Conservation (phyloP, 2,888 invertebrate genomes). For the Andrena trimmerana region DNA sequence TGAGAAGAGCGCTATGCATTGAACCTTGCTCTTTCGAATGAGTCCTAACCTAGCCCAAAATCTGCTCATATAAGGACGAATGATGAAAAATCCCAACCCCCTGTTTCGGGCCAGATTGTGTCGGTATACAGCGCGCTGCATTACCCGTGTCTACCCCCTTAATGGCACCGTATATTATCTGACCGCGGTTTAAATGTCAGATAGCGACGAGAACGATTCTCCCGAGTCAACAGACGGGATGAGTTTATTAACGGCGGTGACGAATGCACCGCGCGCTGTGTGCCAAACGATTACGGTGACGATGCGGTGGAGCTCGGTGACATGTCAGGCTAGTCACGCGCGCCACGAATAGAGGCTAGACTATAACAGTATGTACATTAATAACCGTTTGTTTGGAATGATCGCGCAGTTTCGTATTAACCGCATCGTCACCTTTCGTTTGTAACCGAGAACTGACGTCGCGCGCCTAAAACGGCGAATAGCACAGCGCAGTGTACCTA, state of each 20-base stretch:
- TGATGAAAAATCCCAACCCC: too few species aligned
- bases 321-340: slow-evolving; percentile 17
- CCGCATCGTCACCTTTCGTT: neutral
- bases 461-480: neutral
- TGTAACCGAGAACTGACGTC: neutral
- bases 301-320: slow-evolving; percentile 15
- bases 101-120: too few species aligned
- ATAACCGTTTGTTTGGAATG: neutral
- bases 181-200: slow-evolving; percentile 2
- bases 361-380: neutral
- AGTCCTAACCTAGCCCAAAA: too few species aligned
- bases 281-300: slow-evolving; percentile 49
- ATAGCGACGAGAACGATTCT: slow-evolving; percentile 28
- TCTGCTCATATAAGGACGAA: too few species aligned
- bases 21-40: too few species aligned
- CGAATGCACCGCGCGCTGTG: slow-evolving; percentile 32
- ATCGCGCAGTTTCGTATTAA: neutral
- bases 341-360: slow-evolving; percentile 4
- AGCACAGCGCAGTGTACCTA: neutral
- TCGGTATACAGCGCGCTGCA: too few species aligned
- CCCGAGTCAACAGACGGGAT: slow-evolving; percentile 33
- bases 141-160: too few species aligned
- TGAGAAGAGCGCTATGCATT: too few species aligned
- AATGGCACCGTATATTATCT: slow-evolving; percentile 5
- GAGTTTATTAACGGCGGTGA: slow-evolving; percentile 61